Percentiles rank a stretch among this genome's conserved stretches.
Evolutionary conservation across 2,888 invertebrate genomes (phyloP).

Genomic region (Dryocosmus kuriphilus): DNA sequence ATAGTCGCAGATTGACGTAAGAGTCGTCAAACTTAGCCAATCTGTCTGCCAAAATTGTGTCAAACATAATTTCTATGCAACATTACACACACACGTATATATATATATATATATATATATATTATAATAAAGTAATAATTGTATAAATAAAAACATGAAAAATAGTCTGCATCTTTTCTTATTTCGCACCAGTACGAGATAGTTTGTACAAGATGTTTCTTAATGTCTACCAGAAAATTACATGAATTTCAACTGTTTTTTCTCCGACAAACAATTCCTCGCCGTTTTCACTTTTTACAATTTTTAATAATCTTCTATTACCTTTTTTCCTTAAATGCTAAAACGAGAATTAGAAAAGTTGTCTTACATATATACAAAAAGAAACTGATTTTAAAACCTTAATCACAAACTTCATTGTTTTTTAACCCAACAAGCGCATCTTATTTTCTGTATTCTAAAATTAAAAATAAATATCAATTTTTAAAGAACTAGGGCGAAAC

Average conservation of each 20-base stretch:
- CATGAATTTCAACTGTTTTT: neutral
- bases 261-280: conserved; percentile 2
- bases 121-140: conserved; percentile 69
- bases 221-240: neutral
- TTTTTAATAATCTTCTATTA: neutral
- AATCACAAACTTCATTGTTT: neutral
- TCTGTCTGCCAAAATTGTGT: conserved; percentile 70
- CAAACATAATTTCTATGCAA: conserved; percentile 71
- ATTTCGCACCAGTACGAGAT: conserved; percentile 46
- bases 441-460: neutral
- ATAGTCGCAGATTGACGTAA: conserved; percentile 63
- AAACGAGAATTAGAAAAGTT: neutral
- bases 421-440: neutral
- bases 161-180: conserved; percentile 59
- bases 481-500: neutral
- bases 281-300: neutral
- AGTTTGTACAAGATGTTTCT: neutral
- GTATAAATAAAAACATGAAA: conserved; percentile 70
- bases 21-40: conserved; percentile 64
- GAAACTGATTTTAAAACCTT: neutral
- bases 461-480: neutral
- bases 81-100: conserved; percentile 58
- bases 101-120: conserved; percentile 63
- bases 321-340: neutral
- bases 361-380: conserved; percentile 9